phyloP scores from a whole-genome alignment of 1,140 invertebrate genomes.

The Maniola jurtina region DNA sequence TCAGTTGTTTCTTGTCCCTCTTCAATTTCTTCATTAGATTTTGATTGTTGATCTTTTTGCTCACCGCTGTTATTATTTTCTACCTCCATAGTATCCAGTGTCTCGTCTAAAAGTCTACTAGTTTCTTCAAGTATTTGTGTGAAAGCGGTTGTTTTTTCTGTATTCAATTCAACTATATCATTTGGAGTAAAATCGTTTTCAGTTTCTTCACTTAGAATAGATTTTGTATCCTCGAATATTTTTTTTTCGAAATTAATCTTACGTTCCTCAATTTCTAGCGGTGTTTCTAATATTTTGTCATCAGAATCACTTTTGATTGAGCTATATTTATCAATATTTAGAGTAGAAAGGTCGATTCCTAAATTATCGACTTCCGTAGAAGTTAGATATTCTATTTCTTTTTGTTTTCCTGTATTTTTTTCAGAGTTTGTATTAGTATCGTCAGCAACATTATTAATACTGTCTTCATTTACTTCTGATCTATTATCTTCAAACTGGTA shows the following conservation, averaged over 20 bases:
- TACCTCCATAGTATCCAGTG: constrained; percentile 30
- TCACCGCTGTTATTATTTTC: constrained; percentile 25
- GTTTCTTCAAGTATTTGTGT: constrained; percentile 32
- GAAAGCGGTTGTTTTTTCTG: constrained; percentile 24
- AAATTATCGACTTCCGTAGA: constrained; percentile 17
- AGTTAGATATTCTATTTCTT: constrained; percentile 3
- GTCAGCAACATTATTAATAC: constrained; percentile 18
- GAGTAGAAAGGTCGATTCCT: not conserved
- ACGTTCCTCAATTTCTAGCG: not conserved
- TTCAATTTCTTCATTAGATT: not conserved
- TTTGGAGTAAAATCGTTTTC: constrained; percentile 32
- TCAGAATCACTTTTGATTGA: not conserved
- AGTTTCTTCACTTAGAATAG: constrained; percentile 36
- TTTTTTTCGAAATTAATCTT: constrained; percentile 24
- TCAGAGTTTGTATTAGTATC: constrained; percentile 3
- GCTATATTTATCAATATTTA: not conserved
- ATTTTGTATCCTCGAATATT: constrained; percentile 42
- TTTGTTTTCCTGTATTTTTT: not conserved
- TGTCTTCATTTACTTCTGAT: constrained; percentile 42
- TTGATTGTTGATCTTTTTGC: not conserved
- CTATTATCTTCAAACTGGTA: constrained; percentile 66
- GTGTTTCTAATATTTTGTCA: not conserved
- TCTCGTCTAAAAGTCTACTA: constrained; percentile 33
- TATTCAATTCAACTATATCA: constrained; percentile 16
- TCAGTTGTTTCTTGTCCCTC: constrained; percentile 8